phyloP scores from a whole-genome alignment of 2,113 vertebrate genomes.

The Cavia aperea region DNA sequence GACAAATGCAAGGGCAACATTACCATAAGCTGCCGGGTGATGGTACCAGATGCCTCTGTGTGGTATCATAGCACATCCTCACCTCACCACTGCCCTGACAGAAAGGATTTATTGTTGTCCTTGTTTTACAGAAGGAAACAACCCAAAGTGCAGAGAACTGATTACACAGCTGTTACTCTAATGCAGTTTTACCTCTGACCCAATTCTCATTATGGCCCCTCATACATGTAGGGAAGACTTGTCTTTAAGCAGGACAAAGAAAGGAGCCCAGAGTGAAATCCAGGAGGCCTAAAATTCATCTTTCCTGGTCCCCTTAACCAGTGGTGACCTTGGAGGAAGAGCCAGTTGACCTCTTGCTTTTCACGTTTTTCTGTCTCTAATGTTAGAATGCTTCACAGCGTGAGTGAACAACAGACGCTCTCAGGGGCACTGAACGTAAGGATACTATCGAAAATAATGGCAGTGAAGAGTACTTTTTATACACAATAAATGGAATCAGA shows the following conservation, averaged over 20 bases:
- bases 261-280: neutral
- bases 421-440: neutral
- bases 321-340: neutral
- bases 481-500: neutral
- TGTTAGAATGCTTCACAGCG: neutral
- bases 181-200: rapidly evolving
- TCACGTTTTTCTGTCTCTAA: neutral
- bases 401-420: neutral
- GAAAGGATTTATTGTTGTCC: neutral
- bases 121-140: neutral
- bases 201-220: neutral
- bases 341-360: neutral
- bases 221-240: neutral
- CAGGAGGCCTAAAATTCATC: neutral
- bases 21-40: neutral
- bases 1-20: neutral
- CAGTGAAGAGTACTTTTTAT: neutral
- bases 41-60: neutral
- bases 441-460: neutral
- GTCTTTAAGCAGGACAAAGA: neutral
- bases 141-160: neutral
- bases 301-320: neutral
- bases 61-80: neutral
- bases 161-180: neutral
- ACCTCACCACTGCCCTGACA: neutral